Conservation (phyloP, 2,888 invertebrate species). For the Trimorus sp. region DNA sequence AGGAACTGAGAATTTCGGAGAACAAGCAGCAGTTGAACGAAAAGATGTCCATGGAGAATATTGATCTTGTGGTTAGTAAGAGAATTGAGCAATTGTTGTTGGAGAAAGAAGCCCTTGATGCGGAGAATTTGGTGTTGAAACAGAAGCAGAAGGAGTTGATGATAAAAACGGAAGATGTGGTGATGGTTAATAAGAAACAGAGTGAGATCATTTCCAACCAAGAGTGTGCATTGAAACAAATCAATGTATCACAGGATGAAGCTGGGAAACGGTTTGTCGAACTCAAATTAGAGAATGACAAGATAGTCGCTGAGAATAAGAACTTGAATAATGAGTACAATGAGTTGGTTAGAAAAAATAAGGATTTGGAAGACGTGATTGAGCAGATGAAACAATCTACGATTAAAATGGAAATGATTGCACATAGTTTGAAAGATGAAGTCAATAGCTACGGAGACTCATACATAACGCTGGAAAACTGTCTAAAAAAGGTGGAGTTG, state of each 20-base stretch:
- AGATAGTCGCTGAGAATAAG: slow-evolving; percentile 1
- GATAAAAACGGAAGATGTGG: slow-evolving; percentile 46
- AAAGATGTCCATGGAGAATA: slow-evolving; percentile 44
- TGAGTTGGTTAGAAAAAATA: slow-evolving; percentile 29
- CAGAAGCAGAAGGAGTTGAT: slow-evolving; percentile 28
- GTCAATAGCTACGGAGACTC: too few species aligned
- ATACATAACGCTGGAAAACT: not conserved
- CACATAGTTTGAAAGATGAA: too few species aligned
- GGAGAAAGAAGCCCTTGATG: slow-evolving; percentile 38
- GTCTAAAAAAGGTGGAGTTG: not conserved
- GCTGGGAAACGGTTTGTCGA: too few species aligned
- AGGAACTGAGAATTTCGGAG: slow-evolving; percentile 41
- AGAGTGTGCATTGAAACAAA: slow-evolving; percentile 28
- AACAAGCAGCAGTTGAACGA: slow-evolving; percentile 39
- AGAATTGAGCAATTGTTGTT: slow-evolving; percentile 35
- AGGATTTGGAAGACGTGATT: not conserved
- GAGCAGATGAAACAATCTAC: not conserved
- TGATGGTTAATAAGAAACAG: slow-evolving; percentile 53
- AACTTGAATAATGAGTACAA: slow-evolving; percentile 18
- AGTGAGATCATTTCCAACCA: slow-evolving; percentile 51
- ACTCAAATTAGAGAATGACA: not conserved
- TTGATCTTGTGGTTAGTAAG: slow-evolving; percentile 34
- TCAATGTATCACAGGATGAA: slow-evolving; percentile 14
- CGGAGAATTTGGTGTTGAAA: slow-evolving; percentile 39
- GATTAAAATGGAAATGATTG: slow-evolving; percentile 37